Conservation (phyloP, 2,888 invertebrate genomes). For the Listrodromus nycthemerus region DNA sequence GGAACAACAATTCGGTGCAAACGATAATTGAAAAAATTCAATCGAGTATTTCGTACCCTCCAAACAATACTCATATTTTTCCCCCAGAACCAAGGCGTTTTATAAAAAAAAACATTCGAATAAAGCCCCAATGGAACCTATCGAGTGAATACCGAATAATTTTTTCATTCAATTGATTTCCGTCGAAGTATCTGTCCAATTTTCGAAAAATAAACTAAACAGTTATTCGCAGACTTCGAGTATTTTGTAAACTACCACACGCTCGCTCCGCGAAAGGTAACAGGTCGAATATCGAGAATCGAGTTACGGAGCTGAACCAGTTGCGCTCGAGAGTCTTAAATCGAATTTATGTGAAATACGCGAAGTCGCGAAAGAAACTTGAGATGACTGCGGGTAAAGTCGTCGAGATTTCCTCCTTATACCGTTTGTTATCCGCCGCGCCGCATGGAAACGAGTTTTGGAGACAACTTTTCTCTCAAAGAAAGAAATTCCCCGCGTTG, state of each 20-base stretch:
- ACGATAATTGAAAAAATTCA: background rate
- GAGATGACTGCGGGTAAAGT: background rate
- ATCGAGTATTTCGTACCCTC: background rate
- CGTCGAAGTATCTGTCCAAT: background rate
- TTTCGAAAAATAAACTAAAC: background rate
- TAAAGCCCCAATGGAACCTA: background rate
- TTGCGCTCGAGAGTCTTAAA: slow-evolving; percentile 41
- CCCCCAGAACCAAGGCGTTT: background rate
- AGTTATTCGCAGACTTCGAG: background rate
- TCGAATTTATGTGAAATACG: background rate
- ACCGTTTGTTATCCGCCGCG: background rate
- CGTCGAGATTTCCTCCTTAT: background rate
- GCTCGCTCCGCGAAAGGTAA: background rate
- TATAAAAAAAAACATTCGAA: background rate
- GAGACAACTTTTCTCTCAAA: background rate
- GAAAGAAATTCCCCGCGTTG: background rate
- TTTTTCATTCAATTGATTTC: background rate
- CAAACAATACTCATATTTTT: background rate
- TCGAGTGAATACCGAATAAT: background rate
- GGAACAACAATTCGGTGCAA: background rate
- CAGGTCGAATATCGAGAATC: slow-evolving; percentile 72
- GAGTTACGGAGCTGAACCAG: slow-evolving; percentile 77
- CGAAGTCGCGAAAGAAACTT: background rate
- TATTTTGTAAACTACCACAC: background rate
- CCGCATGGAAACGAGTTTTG: background rate